Percentiles rank a stretch among this genome's conserved stretches.
These are phyloP conservation scores for Pholis gunnellus DNA, from an alignment of 2,113 vertebrate genomes.

Conservation along the genomic window DNA sequence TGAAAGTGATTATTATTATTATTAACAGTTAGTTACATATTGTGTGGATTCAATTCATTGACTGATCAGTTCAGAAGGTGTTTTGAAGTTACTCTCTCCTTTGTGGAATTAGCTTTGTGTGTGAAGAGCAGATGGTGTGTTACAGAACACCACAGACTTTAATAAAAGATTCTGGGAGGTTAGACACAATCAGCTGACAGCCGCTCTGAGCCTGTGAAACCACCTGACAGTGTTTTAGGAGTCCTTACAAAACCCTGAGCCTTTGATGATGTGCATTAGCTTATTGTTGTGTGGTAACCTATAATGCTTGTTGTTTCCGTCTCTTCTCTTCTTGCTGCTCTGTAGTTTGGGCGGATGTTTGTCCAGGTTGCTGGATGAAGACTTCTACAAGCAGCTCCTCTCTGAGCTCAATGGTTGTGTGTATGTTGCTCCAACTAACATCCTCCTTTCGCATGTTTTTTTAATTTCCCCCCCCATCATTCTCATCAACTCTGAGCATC, in stretches of 20 bases:
- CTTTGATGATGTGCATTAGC: constrained; percentile 16
- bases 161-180: no score
- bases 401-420: constrained; percentile 99
- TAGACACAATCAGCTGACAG: no score
- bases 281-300: constrained; percentile 46
- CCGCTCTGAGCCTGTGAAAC: no score
- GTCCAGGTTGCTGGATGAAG: constrained; percentile 99
- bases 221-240: no score
- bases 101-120: no score
- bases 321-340: constrained; percentile 91
- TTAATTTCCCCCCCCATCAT: constrained; percentile 18
- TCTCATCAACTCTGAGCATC: constrained; percentile 32
- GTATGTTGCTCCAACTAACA: constrained; percentile 98
- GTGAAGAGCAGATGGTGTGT: no score
- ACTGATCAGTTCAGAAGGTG: no score
- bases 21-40: no score
- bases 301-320: constrained; percentile 61
- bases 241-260: background rate
- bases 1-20: no score
- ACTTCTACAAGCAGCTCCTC: constrained; percentile 99
- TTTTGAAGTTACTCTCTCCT: no score
- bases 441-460: constrained; percentile 72
- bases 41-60: no score
- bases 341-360: constrained; percentile 88
- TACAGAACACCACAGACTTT: no score